Base-by-base conservation (phyloP, 2,888 invertebrate species). In the Arenicola marina region DNA sequence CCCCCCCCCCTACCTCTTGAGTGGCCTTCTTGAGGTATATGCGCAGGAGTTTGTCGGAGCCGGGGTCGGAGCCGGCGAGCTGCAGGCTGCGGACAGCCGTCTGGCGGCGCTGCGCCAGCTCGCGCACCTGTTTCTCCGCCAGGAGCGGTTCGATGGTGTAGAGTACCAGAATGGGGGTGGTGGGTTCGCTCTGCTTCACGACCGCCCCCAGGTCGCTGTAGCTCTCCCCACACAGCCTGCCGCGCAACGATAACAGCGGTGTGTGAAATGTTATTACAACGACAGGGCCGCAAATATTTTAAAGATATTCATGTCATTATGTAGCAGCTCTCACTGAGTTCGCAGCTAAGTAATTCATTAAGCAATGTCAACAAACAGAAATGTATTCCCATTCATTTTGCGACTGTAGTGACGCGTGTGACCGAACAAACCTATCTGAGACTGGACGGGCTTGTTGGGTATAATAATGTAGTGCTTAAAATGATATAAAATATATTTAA, bases 41-140 rank as follows among this genome's bases (percentile, higher is more conserved):
- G 7, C 24, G 7, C 32, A 32, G 11, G 7, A 71, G 70, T 46
- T 71, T 74, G 56, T 79, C 80, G 29, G 73, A 73, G 44, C 69
- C 65, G 0, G 70, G 38, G 26, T 70, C 74, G 58, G 71, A 72
- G 45, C 78, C 78, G 15, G 76, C 75, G 31, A 81, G 65, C 4
- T 73, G 66, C 44, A 67, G 53, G 11, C 33, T 51, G 21, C 59
- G 4, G 1, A 55, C 4, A 1, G 68, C 70, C 46, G 63, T 72
- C 68, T 80, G 80, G 63, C 77, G 78, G 62, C 74, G 72, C 60
- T 70, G 68, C 24, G 79, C 76, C 63, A 78, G 78, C 57, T 82
- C 81, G 2, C 64, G 66, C 65, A 82, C 78, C 29, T 78, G 64
- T 56, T 73, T 77, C 61, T 73, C 63, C 4, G 79, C 78, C 3